A percentile compares a stretch with the other conserved stretches of the same genome.
Evolutionary conservation across 2,797 vertebrate species (phyloP).

Genomic region (Argentina silus): DNA sequence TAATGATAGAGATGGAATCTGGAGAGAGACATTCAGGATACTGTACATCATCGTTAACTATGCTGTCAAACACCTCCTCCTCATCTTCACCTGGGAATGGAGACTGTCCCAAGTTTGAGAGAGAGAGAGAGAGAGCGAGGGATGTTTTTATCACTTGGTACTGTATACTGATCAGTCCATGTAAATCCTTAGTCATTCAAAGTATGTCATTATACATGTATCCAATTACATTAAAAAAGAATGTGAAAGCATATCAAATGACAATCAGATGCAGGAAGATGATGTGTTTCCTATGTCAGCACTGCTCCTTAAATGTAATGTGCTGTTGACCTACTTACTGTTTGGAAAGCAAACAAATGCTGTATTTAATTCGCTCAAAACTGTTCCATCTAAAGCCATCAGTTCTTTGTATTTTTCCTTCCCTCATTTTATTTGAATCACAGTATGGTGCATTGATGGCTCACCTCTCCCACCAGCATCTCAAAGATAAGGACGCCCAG

Average conservation of each 20-base stretch:
- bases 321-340: no score
- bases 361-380: no score
- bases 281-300: no score
- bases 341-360: no score
- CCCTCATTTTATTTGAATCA: background rate
- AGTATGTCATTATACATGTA: no score
- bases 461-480: slow-evolving; percentile 94
- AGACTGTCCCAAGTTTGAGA: slow-evolving; percentile 67
- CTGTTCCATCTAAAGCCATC: no score
- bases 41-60: slow-evolving; percentile 86
- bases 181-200: no score
- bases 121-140: background rate
- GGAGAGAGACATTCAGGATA: slow-evolving; percentile 83
- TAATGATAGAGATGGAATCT: slow-evolving; percentile 83
- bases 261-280: background rate
- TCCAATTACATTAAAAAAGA: no score
- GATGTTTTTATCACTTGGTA: background rate
- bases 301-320: no score
- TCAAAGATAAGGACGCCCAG: slow-evolving; percentile 92
- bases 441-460: background rate
- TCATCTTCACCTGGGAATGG: slow-evolving; percentile 94
- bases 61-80: slow-evolving; percentile 96
- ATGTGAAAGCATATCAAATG: no score
- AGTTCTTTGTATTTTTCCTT: background rate
- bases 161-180: background rate